Evolutionary conservation across 2,113 vertebrate species (phyloP), one percentile per base, ranked within the genome.

Genomic region (Muscicapa adusta): DNA sequence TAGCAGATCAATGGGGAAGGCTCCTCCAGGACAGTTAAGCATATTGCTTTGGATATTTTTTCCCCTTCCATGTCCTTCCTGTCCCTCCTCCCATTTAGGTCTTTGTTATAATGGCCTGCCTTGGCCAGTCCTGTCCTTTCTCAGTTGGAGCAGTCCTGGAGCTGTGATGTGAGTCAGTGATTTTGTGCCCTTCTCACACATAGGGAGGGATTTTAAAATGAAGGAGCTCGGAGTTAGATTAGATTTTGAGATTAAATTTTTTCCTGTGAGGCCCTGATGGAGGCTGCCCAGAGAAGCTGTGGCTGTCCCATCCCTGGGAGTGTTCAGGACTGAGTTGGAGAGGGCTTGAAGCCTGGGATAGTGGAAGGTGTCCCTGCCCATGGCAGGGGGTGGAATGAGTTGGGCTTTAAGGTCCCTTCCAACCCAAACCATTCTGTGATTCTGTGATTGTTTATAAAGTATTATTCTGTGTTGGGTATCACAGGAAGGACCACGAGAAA

Each of bases 1-100:
- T 10, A 80, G 62, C 2, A 1, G 54, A 19, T 51, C 2, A 0
- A 1, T 0, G 2, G 38, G 54, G 22, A 79, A 57, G 53, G 19
- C 66, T 72, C 8, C 31, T 60, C 48, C 42, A 25, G 31, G 48
- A 28, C 23, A 24, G 18, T 85, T 75, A 79, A 93, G 22, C 36
- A 15, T 61, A 31, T 61, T 61, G 33, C 63, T 72, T 72, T 42
- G 28, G 53, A 10, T 63, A 14, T 26, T 31, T 78, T 58, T 63
- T 19, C 16, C 14, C 43, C 8, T 70, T 94, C 56, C 19, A 4
- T 5, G 5, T 81, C 50, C 28, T 79, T 29, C 47, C 12, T 81
- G 38, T 65, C 31, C 23, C 29, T 81, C 36, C 16, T 92, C 43
- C 31, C 66, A 33, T 71, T 78, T 38, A 78, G 45, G 22, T 17